Percentiles rank a stretch among this genome's conserved stretches.
Conservation (phyloP, 2,113 vertebrate genomes). For the Pedetes capensis region DNA sequence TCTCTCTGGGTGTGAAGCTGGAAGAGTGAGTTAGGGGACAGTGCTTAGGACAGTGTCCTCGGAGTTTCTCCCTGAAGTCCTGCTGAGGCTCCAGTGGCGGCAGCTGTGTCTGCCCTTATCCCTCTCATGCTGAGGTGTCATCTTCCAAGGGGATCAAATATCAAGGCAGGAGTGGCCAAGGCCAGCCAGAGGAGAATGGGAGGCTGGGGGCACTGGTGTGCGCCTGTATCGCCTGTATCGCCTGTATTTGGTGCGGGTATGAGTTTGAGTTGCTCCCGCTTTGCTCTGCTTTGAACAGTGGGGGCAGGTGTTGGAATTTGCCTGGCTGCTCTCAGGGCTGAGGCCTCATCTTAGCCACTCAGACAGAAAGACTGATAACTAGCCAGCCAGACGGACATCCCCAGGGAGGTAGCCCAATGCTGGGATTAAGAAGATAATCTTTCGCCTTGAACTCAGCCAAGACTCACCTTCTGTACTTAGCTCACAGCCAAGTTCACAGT, state of each 20-base stretch:
- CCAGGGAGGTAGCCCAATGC: not conserved
- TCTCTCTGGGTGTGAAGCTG: not conserved
- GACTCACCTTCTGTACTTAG: not conserved
- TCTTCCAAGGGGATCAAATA: slow-evolving; percentile 79
- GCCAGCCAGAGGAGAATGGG: slow-evolving; percentile 81
- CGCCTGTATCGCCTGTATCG: slow-evolving; percentile 55
- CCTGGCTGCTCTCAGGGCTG: not conserved
- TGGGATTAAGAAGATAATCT: not conserved
- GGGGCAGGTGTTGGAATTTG: not conserved
- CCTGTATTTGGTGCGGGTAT: slow-evolving; percentile 17
- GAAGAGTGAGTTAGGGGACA: slow-evolving; percentile 11
- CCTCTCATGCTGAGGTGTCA: slow-evolving; percentile 75
- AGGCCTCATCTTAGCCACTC: not conserved
- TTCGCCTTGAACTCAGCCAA: not conserved
- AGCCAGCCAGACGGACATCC: not conserved
- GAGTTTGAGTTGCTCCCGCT: not conserved
- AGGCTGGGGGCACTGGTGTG: slow-evolving; percentile 57
- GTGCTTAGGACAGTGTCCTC: slow-evolving; percentile 46
- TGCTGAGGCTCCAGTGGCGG: not conserved
- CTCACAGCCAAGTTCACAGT: not conserved
- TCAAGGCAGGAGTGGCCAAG: slow-evolving; percentile 76
- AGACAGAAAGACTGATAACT: not conserved
- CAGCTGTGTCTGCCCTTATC: slow-evolving; percentile 70
- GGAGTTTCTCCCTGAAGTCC: slow-evolving; percentile 59
- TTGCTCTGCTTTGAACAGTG: not conserved